Conservation (phyloP, 2,113 vertebrate genomes). For the Centrocercus urophasianus region DNA sequence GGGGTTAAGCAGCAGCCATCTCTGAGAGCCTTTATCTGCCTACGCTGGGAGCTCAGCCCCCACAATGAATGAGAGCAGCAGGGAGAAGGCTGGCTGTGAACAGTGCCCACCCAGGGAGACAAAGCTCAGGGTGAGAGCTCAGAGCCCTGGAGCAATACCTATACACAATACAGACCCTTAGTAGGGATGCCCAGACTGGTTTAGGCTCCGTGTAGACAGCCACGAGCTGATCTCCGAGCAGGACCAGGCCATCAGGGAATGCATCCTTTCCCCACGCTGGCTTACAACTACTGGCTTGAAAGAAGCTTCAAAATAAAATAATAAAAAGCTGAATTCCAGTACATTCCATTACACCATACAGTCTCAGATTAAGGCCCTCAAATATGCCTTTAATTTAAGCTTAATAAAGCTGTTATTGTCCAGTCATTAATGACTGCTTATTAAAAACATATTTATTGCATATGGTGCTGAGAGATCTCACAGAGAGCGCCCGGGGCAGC, state of each 20-base stretch:
- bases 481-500: not conserved
- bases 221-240: not conserved
- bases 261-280: not conserved
- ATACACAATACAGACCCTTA: too few relatives aligned
- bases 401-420: constrained; percentile 72
- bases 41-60: not conserved
- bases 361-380: constrained; percentile 19
- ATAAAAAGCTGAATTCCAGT: constrained; percentile 11
- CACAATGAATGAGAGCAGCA: accelerated
- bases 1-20: not conserved
- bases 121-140: accelerated
- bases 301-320: not conserved
- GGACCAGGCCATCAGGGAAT: not conserved
- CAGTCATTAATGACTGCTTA: constrained; percentile 65
- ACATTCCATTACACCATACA: constrained; percentile 33
- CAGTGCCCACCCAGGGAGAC: not conserved
- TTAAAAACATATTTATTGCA: constrained; percentile 56
- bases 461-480: constrained; percentile 17
- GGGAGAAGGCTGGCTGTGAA: not conserved
- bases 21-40: not conserved
- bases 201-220: not conserved
- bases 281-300: not conserved
- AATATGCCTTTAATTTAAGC: constrained; percentile 65
- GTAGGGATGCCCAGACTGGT: not conserved
- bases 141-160: accelerated